These are phyloP conservation scores for Hirtodrosophila alboralis DNA, from an alignment of 2,888 invertebrate genomes.

Conservation along the genomic window DNA sequence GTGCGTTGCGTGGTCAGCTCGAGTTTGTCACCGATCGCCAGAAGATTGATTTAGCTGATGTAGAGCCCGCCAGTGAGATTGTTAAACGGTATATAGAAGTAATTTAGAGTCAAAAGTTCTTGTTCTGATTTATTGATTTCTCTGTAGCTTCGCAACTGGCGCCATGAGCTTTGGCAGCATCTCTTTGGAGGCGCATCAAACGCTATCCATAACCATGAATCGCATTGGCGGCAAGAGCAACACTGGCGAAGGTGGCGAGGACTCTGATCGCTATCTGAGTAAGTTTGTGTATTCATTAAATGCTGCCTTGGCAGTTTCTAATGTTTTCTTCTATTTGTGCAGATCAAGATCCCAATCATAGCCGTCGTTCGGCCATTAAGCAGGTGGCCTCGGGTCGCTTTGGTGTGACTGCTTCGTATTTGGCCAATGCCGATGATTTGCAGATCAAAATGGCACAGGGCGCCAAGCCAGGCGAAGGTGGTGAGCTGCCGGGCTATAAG, in stretches of 20 bases:
- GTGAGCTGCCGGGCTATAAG: slow-evolving; percentile 96
- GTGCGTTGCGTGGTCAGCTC: slow-evolving; percentile 96
- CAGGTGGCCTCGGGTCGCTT: slow-evolving; percentile 99
- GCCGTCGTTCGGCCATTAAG: slow-evolving; percentile 97
- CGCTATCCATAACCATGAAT: slow-evolving; percentile 98
- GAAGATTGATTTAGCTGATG: slow-evolving; percentile 92
- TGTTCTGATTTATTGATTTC: not conserved
- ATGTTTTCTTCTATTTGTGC: not conserved
- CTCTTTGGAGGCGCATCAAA: slow-evolving; percentile 97
- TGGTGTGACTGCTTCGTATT: slow-evolving; percentile 98
- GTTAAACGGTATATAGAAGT: slow-evolving; percentile 93
- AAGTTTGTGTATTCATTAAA: slow-evolving; percentile 42
- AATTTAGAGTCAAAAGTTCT: not conserved
- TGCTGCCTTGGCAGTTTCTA: not conserved
- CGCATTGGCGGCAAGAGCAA: slow-evolving; percentile 98
- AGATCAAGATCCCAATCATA: slow-evolving; percentile 91
- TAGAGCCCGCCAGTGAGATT: slow-evolving; percentile 96
- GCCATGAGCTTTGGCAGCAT: slow-evolving; percentile 99
- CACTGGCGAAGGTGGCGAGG: slow-evolving; percentile 98
- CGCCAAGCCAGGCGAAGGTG: slow-evolving; percentile 99
- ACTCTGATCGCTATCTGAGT: slow-evolving; percentile 90
- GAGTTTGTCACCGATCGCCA: slow-evolving; percentile 92
- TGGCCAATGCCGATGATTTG: slow-evolving; percentile 98
- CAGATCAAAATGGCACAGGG: slow-evolving; percentile 99
- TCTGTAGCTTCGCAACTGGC: slow-evolving; percentile 86